Base-by-base conservation (phyloP, 2,797 vertebrate genomes). In the Furcifer pardalis region DNA sequence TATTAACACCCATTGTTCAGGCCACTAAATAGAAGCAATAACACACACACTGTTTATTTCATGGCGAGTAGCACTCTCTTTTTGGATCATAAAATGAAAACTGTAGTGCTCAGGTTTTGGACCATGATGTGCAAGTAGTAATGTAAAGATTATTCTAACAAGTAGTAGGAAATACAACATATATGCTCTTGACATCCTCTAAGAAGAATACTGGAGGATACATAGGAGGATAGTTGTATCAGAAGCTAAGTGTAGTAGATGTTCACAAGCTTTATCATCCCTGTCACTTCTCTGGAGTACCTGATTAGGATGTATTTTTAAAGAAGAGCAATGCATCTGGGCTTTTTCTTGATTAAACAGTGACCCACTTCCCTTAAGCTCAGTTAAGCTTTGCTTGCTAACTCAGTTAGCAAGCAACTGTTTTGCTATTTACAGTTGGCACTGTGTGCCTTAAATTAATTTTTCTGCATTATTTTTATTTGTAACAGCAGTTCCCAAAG, bases 401-500 rank as follows among this genome's bases (percentile, higher is more conserved):
- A 1, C 75, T 23, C 40, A 82, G 76, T 90, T 89, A 42, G n/a
- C n/a, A n/a, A n/a, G n/a, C n/a, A n/a, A n/a, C 78, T 21, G 19
- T 76, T 12, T 56, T 84, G 32, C 79, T 84, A 44, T 81, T 86
- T 90, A 32, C 74, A 62, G 65, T 7, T 0, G n/a, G 13, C 23
- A 82, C 49, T 44, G 78, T 27, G n/a, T 68, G 52, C 42, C 46
- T 80, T 65, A 85, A 83, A 75, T 46, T 65, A 1, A 7, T 23
- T 37, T 74, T 19, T 59, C 59, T 15, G 30, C 59, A 44, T 74
- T 74, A 15, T n/a, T 59, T n/a, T 83, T 2, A 6, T 82, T 89
- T 86, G 0, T 73, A 49, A 65, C 84, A 78, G n/a, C 65, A 77
- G 5, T 35, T 87, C 49, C 84, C 65, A 77, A 80, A 56, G 88